Percentiles rank a stretch among this genome's conserved stretches.
phyloP scores from a whole-genome alignment of 2,888 invertebrate species.

The Tetragonula carbonaria region DNA sequence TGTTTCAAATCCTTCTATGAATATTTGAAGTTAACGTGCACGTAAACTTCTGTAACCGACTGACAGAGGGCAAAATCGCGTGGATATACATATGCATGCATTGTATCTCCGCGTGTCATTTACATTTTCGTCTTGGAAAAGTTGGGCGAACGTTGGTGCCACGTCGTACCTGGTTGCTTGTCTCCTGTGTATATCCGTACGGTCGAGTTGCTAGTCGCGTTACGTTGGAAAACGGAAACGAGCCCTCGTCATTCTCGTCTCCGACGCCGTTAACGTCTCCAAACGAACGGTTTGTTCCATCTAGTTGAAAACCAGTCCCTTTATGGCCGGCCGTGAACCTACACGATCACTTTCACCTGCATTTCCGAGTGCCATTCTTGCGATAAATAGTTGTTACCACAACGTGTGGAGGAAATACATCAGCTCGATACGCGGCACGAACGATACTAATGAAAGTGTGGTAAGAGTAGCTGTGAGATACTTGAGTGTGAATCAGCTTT shows the following conservation, averaged over 20 bases:
- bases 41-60: background rate
- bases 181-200: conserved; percentile 16
- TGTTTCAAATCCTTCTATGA: no score
- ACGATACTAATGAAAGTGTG: background rate
- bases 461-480: no score
- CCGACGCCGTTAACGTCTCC: background rate
- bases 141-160: conserved; percentile 57
- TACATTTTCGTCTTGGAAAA: conserved; percentile 58
- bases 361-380: conserved; percentile 7
- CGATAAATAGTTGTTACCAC: no score
- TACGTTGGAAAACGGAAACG: conserved; percentile 37
- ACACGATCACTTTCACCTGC: conserved; percentile 6
- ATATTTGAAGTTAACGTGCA: no score
- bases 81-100: conserved; percentile 43
- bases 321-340: background rate
- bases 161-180: conserved; percentile 63
- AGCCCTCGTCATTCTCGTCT: conserved; percentile 13
- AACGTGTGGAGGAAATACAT: background rate
- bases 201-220: conserved; percentile 50
- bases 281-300: conserved; percentile 19
- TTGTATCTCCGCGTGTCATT: conserved; percentile 52
- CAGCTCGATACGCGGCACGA: background rate
- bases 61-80: background rate
- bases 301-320: conserved; percentile 14
- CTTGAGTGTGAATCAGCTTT: background rate